These are phyloP conservation scores for Hyperoplus lanceolatus DNA, from an alignment of 2,797 vertebrate genomes.

Conservation along the genomic window DNA sequence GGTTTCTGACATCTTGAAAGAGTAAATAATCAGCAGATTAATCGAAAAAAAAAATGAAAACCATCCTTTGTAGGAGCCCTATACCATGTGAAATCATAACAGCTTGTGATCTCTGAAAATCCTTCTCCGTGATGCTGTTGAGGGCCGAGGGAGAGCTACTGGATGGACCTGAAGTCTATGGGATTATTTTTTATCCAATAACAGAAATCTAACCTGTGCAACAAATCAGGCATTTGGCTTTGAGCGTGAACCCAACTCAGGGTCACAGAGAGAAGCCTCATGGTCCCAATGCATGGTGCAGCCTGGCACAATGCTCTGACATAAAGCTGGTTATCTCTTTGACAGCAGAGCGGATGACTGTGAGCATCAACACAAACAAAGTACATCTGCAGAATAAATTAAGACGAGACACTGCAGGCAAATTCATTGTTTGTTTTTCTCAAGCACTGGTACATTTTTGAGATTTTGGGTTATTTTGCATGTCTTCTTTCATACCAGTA, in stretches of 20 bases:
- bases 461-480: too few relatives aligned
- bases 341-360: conserved; percentile 30
- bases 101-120: background rate
- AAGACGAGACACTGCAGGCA: too few relatives aligned
- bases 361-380: background rate
- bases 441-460: too few relatives aligned
- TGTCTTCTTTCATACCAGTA: too few relatives aligned
- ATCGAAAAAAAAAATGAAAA: background rate
- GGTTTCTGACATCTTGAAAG: background rate
- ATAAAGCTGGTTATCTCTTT: conserved; percentile 23
- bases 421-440: too few relatives aligned
- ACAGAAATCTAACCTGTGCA: background rate
- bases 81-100: background rate
- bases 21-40: background rate
- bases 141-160: background rate
- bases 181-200: background rate
- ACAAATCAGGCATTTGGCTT: background rate
- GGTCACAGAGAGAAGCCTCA: conserved; percentile 33
- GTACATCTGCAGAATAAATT: conserved; percentile 6
- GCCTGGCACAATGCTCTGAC: conserved; percentile 39
- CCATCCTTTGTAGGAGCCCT: background rate
- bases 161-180: too few relatives aligned
- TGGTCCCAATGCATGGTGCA: conserved; percentile 41
- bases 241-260: background rate
- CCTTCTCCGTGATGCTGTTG: background rate